Base-by-base conservation (phyloP, 2,797 vertebrate species). In the Bucorvus abyssinicus region DNA sequence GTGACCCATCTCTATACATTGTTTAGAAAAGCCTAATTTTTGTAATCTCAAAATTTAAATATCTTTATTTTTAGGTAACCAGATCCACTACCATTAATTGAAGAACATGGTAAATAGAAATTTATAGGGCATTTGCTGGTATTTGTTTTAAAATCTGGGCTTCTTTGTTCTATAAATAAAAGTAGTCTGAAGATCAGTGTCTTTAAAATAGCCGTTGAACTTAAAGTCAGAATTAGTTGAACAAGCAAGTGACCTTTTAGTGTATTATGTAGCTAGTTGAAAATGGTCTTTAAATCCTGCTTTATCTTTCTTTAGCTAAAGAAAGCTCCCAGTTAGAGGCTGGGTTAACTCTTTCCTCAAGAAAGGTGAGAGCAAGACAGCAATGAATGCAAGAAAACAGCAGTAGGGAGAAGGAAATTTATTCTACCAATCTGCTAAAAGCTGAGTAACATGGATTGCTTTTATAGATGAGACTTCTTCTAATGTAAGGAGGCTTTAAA, bases 251-350 rank as follows among this genome's bases (percentile, higher is more conserved):
- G 87, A 95, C 95, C 94, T 93, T 94, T 93, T 85, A 79, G 53
- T 92, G 65, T 81, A 77, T 93, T 93, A 89, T 55, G 79, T 95
- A 95, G 74, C 81, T 85, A 77, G 90, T 87, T 95, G 91, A 82
- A 95, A 96, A 94, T 69, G 82, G 29, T 93, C 38, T 92, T 95
- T 92, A 95, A 97, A 96, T 96, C 92, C 92, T 87, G 22, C 79
- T 94, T 96, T 94, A 94, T 93, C 82, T 94, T 95, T 73, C 49
- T 74, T 40, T 91, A 94, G 64, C 71, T 94, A 92, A 95, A 87
- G 75, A 76, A 95, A 93, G 80, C 83, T 91, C 56, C 56, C 80
- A 90, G 19, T 91, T 95, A 90, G 42, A 81, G 71, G 4, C 68
- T 60, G 23, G 18, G 49, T 96, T 96, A 96, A 89, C 92, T 14